phyloP scores from a whole-genome alignment of 1,140 invertebrate genomes.

The Drosophila bocqueti region DNA sequence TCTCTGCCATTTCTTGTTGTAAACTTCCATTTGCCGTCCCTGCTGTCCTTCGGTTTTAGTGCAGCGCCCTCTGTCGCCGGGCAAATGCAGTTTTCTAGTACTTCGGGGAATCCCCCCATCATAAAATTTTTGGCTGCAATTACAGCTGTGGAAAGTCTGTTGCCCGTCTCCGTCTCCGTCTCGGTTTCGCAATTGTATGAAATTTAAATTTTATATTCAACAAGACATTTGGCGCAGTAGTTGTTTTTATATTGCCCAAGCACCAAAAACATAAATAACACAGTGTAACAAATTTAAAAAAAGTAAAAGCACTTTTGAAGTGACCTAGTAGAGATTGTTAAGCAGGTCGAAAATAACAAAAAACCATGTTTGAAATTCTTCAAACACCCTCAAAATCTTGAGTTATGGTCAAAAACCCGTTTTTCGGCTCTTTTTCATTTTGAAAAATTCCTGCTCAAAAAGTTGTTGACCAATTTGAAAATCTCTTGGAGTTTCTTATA shows the following conservation, averaged over 20 bases:
- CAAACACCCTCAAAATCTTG: too few relatives aligned
- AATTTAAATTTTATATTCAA: slow-evolving; percentile 80
- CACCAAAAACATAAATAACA: slow-evolving; percentile 61
- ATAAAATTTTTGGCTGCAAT: slow-evolving; percentile 80
- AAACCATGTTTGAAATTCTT: too few relatives aligned
- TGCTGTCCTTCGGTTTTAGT: slow-evolving; percentile 65
- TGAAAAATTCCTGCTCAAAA: too few relatives aligned
- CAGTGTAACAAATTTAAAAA: too few relatives aligned
- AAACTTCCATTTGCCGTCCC: slow-evolving; percentile 57
- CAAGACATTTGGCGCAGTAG: slow-evolving; percentile 70
- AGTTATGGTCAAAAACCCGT: too few relatives aligned
- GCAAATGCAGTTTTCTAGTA: slow-evolving; percentile 81
- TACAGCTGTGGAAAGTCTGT: slow-evolving; percentile 64
- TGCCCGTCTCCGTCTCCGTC: slow-evolving; percentile 6
- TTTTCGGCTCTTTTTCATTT: too few relatives aligned
- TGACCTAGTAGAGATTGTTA: too few relatives aligned
- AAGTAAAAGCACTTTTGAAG: too few relatives aligned
- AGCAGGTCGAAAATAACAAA: too few relatives aligned
- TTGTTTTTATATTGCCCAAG: slow-evolving; percentile 64
- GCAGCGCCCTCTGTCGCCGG: slow-evolving; percentile 72
- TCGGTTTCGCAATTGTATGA: slow-evolving; percentile 60
- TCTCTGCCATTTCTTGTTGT: slow-evolving; percentile 69
- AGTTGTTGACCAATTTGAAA: too few relatives aligned
- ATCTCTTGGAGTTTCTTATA: too few relatives aligned
- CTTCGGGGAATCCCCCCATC: slow-evolving; percentile 46